These are phyloP conservation scores for Hypercompe scribonia DNA, from an alignment of 2,888 invertebrate genomes.

Conservation along the genomic window DNA sequence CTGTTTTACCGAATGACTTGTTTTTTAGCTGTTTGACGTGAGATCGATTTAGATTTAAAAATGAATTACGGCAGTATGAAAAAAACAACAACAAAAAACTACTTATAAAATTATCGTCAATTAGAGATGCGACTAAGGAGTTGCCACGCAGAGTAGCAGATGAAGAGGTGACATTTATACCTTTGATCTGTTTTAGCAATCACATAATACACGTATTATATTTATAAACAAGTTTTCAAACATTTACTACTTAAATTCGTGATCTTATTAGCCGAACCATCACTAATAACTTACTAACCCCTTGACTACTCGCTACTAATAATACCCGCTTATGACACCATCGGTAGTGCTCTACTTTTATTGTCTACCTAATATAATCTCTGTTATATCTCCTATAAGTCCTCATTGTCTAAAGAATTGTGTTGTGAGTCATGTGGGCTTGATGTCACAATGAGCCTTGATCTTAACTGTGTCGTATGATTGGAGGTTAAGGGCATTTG, in stretches of 20 bases:
- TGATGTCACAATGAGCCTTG: constrained; percentile 5
- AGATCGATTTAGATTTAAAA: too few relatives aligned
- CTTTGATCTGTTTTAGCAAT: too few relatives aligned
- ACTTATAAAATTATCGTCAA: too few relatives aligned
- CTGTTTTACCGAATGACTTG: too few relatives aligned
- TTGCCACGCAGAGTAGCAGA: too few relatives aligned
- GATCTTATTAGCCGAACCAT: not conserved
- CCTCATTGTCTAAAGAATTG: constrained; percentile 5
- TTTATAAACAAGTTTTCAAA: too few relatives aligned
- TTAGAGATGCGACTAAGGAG: too few relatives aligned
- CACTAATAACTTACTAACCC: not conserved
- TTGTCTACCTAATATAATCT: not conserved
- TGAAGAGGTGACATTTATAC: too few relatives aligned
- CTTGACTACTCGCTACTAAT: not conserved
- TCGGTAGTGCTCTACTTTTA: constrained; percentile 4
- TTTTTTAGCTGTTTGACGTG: too few relatives aligned
- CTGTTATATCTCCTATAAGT: not conserved
- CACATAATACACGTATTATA: too few relatives aligned
- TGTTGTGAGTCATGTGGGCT: constrained; percentile 7
- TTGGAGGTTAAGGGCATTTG: constrained; percentile 13
- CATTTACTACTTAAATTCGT: not conserved
- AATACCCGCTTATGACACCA: not conserved
- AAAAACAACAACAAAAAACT: too few relatives aligned
- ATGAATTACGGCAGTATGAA: too few relatives aligned
- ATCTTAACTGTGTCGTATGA: constrained; percentile 9